phyloP scores from a whole-genome alignment of 2,888 invertebrate species.

The Lucinisca nassula region DNA sequence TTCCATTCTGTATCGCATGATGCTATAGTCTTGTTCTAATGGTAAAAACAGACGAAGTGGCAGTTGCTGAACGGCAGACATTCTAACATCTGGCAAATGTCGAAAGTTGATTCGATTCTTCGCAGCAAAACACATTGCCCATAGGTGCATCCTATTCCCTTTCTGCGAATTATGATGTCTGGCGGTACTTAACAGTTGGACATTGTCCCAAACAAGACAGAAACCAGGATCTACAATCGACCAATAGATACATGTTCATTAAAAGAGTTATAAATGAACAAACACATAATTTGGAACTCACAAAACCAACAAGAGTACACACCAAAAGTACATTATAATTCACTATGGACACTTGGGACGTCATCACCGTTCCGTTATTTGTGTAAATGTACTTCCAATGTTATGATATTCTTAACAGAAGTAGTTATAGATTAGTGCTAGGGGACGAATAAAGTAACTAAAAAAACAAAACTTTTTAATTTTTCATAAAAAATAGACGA shows the following conservation, averaged over 20 bases:
- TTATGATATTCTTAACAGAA: too few relatives aligned
- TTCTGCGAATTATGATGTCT: slow-evolving; percentile 45
- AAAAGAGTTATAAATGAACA: too few relatives aligned
- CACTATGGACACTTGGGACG: not conserved
- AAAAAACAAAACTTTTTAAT: too few relatives aligned
- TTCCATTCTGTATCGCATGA: slow-evolving; percentile 32
- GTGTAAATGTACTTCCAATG: too few relatives aligned
- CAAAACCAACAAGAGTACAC: too few relatives aligned
- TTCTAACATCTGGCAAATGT: not conserved
- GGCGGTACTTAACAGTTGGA: slow-evolving; percentile 46
- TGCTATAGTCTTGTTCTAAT: not conserved
- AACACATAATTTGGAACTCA: too few relatives aligned
- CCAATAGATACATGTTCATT: too few relatives aligned
- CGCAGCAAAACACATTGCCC: slow-evolving; percentile 51
- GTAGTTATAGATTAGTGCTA: too few relatives aligned
- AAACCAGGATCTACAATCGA: slow-evolving; percentile 36
- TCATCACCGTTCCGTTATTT: too few relatives aligned
- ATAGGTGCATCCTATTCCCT: slow-evolving; percentile 50
- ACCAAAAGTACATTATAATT: too few relatives aligned
- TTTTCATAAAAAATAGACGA: too few relatives aligned
- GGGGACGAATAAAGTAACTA: too few relatives aligned
- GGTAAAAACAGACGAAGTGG: slow-evolving; percentile 27
- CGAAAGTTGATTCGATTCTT: slow-evolving; percentile 46
- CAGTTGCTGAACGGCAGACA: slow-evolving; percentile 20
- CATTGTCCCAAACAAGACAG: slow-evolving; percentile 57